Base-by-base conservation (phyloP, 1,140 invertebrate species). In the Pachyrhynchus sulphureomaculatus region DNA sequence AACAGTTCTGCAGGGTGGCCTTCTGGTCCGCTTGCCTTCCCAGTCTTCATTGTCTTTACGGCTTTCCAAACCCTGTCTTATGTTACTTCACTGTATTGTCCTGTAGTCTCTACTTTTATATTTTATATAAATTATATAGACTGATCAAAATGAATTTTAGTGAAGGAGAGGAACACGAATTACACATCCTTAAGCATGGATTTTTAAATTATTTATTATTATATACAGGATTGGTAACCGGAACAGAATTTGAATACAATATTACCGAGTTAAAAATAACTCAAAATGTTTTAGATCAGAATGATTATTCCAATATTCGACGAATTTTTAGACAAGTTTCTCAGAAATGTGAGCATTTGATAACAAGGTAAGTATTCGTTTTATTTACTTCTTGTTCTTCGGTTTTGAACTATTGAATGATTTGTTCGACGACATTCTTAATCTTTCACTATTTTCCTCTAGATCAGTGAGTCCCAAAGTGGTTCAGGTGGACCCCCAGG, bases 341-440 rank as follows among this genome's bases (percentile, higher is more conserved):
- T n/a, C 48, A 52, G 34, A 33, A 17, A 13, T 52, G 48, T 18
- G 17, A 34, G 4, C 26, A 52, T 34, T 13, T 52, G 26, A 52
- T 52, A 5, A 2, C 20, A 20, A 21, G 44, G 44, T 48, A 23
- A 48, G 29, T 8, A 4, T 21, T 2, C n/a, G 18, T 17, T 39
- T 39, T 15, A 39, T 4, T 39, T 5, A 13, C 18, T 4, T 4
- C 3, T 4, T 15, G 13, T 15, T 15, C 13, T 39, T 39, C 10
- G 13, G 5, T 4, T 39, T 4, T 39, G 5, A 4, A 18, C 3
- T 3, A 39, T 39, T 26, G 24, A 26, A n/a, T n/a, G n/a, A n/a
- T n/a, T n/a, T n/a, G n/a, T n/a, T n/a, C n/a, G n/a, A n/a, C n/a
- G n/a, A n/a, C n/a, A n/a, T n/a, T n/a, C n/a, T n/a, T n/a, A n/a